A percentile compares a stretch with the other conserved stretches of the same genome.
Evolutionary conservation across 2,888 invertebrate species (phyloP).

Genomic region (Cepaea hortensis): DNA sequence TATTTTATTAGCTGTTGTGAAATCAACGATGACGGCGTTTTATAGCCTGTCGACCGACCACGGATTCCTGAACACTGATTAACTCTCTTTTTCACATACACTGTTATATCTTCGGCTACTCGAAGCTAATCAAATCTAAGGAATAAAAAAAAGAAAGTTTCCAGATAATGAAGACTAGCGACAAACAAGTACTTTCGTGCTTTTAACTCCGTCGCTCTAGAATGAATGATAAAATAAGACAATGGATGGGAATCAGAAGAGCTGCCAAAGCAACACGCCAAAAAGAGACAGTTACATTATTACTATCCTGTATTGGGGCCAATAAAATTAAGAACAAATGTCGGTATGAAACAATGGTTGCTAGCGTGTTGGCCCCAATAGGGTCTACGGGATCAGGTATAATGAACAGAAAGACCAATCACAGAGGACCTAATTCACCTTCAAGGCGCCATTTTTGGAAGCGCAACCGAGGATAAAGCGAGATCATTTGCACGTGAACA

Average conservation of each 20-base stretch:
- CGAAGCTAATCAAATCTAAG: too few relatives aligned
- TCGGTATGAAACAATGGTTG: slow-evolving; percentile 7
- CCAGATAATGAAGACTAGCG: too few relatives aligned
- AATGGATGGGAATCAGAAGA: neutral
- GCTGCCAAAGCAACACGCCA: neutral
- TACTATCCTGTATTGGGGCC: neutral
- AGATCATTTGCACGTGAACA: slow-evolving; percentile 38
- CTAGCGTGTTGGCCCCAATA: neutral
- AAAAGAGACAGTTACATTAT: neutral
- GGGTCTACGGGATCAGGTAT: slow-evolving; percentile 29
- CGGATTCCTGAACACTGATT: too few relatives aligned
- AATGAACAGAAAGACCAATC: slow-evolving; percentile 34
- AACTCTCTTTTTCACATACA: too few relatives aligned
- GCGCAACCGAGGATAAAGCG: neutral
- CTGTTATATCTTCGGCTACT: too few relatives aligned
- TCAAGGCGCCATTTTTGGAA: slow-evolving; percentile 13
- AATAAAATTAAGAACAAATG: slow-evolving; percentile 6
- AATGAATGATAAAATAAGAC: neutral
- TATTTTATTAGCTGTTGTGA: too few relatives aligned
- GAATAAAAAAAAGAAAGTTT: too few relatives aligned
- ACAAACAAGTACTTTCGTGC: too few relatives aligned
- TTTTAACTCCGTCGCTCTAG: too few relatives aligned
- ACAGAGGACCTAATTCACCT: slow-evolving; percentile 8
- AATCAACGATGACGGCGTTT: too few relatives aligned
- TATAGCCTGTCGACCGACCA: too few relatives aligned